Conservation (phyloP, 35 echinoderm and acorn worm species). For the Eucidaris tribuloides region DNA sequence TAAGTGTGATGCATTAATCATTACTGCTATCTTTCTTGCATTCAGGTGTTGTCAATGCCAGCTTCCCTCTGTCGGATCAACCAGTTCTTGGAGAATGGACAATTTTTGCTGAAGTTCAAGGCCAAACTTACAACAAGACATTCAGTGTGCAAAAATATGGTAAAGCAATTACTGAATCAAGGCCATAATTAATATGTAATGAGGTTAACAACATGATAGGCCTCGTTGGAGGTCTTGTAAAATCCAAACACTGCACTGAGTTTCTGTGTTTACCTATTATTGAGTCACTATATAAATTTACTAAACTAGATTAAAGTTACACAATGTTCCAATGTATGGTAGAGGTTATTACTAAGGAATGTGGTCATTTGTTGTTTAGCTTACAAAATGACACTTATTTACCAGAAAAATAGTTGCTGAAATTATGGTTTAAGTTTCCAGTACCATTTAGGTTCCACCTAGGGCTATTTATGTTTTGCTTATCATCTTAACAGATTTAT, state of each 20-base stretch:
- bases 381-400: too few relatives aligned
- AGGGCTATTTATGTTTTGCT: too few relatives aligned
- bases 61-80: conserved; percentile 95
- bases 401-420: too few relatives aligned
- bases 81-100: conserved; percentile 92
- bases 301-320: not conserved
- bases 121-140: conserved; percentile 75
- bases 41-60: conserved; percentile 74
- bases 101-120: conserved; percentile 65
- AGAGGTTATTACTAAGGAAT: too few relatives aligned
- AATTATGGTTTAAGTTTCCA: too few relatives aligned
- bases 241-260: not conserved
- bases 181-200: not conserved
- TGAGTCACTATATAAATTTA: not conserved
- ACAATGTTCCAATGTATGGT: not conserved
- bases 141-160: conserved; percentile 95
- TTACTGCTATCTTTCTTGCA: not conserved
- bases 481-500: too few relatives aligned
- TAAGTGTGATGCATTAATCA: too few relatives aligned
- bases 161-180: conserved; percentile 24
- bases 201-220: not conserved
- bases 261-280: not conserved
- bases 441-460: too few relatives aligned
- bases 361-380: too few relatives aligned
- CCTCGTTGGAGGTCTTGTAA: not conserved